Evolutionary conservation across 1,140 invertebrate genomes (phyloP), one percentile per base, ranked within the genome.

Genomic region (Papilio aristodemus): DNA sequence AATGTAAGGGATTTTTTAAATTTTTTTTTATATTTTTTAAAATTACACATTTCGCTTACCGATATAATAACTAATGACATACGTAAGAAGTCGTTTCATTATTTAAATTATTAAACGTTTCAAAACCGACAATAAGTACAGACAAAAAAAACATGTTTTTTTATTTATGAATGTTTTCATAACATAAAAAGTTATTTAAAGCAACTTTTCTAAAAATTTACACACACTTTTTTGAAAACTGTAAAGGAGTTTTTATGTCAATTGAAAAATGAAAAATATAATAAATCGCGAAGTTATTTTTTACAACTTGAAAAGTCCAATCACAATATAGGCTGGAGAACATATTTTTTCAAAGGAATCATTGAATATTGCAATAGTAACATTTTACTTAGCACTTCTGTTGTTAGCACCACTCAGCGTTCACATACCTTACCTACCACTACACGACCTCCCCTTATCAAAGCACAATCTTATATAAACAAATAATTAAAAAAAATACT

Each of bases 41-140:
- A 22, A 41, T 63, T 80, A 84, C 79, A 78, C 79, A 84, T 76
- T 83, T 85, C 73, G 78, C 74, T 84, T 79, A 80, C 77, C 66
- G 70, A 80, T 84, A 87, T 71, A 84, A 85, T 81, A 84, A 77
- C 77, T 81, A 81, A 83, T 76, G 68, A 76, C 74, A 75, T 79
- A 78, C 58, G 66, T 75, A 74, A 69, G 77, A 75, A 77, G 71
- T 69, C 46, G 73, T 43, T 78, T 84, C 86, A 90, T 89, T 87
- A 90, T 88, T 88, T 74, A 84, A 90, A 88, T 90, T 90, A 90
- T 90, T 88, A 88, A 87, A 89, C 62, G 75, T 68, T 70, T 59
- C 22, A 60, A 67, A 22, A 66, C 39, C 32, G 41, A 68, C 27
- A 71, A 36, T 36, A 63, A 69, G 62, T 67, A 38, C 67, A 75